Evolutionary conservation across 2,113 vertebrate genomes (phyloP).

Genomic region (Pedetes capensis): DNA sequence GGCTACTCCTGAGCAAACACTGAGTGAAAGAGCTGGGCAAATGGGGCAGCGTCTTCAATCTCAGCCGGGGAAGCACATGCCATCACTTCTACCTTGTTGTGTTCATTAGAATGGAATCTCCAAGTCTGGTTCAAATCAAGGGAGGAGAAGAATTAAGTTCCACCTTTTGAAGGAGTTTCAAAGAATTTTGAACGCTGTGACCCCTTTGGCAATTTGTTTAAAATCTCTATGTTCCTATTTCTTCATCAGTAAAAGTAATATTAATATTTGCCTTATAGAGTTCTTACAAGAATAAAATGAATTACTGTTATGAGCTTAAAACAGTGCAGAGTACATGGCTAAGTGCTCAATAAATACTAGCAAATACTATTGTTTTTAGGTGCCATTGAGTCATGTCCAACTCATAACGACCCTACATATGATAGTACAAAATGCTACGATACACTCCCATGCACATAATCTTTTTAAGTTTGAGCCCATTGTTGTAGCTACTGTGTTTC

Average conservation of each 20-base stretch:
- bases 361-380: not conserved
- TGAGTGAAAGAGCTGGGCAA: not conserved
- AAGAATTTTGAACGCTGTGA: not conserved
- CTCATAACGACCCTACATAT: too few relatives aligned
- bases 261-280: not conserved
- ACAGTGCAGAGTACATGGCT: not conserved
- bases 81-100: not conserved
- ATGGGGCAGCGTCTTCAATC: not conserved
- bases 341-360: not conserved
- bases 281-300: not conserved
- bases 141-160: not conserved
- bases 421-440: too few relatives aligned
- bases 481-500: too few relatives aligned
- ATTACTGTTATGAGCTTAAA: not conserved
- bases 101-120: not conserved
- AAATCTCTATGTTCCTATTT: not conserved
- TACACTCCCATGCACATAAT: too few relatives aligned
- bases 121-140: not conserved
- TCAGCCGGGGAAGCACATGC: not conserved
- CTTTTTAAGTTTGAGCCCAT: too few relatives aligned
- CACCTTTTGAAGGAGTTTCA: not conserved
- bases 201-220: not conserved
- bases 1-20: not conserved
- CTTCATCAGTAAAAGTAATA: not conserved
- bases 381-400: too few relatives aligned